These are phyloP conservation scores for Urosaurus nigricauda DNA, from an alignment of 2,797 vertebrate species.

Conservation along the genomic window DNA sequence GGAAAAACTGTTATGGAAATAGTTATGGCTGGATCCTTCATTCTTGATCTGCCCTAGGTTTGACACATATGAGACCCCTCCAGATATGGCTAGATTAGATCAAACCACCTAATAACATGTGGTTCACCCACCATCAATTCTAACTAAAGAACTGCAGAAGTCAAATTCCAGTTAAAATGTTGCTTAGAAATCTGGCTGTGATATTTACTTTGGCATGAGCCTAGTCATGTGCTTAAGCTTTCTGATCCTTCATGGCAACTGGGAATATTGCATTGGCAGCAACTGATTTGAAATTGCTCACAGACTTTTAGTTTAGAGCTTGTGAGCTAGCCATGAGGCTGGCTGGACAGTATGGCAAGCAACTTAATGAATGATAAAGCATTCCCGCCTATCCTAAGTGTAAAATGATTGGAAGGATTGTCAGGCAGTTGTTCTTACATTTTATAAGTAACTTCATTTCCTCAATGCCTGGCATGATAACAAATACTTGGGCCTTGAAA, in stretches of 20 bases:
- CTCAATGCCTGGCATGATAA: fast-evolving
- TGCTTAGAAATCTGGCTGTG: constrained; percentile 17
- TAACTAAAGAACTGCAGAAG: constrained; percentile 38
- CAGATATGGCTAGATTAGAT: constrained; percentile 6
- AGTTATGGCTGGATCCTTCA: background rate
- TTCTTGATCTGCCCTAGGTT: background rate
- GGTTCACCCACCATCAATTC: background rate
- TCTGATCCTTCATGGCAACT: constrained; percentile 9
- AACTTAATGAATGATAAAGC: constrained; percentile 39
- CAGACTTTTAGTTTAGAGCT: constrained; percentile 33
- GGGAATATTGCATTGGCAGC: background rate
- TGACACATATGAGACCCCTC: background rate
- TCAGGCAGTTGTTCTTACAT: background rate
- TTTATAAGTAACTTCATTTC: background rate
- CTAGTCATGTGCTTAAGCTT: constrained; percentile 35
- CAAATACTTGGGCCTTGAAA: background rate
- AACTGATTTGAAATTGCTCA: constrained; percentile 40
- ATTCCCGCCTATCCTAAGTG: background rate
- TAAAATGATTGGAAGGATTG: background rate
- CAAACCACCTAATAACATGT: constrained; percentile 5
- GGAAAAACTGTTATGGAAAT: constrained; percentile 13
- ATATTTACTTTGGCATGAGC: constrained; percentile 32
- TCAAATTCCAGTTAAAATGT: background rate
- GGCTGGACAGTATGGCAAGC: background rate
- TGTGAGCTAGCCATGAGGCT: background rate